phyloP scores from a whole-genome alignment of 1,140 invertebrate species.

The Venustaconcha ellipsiformis region DNA sequence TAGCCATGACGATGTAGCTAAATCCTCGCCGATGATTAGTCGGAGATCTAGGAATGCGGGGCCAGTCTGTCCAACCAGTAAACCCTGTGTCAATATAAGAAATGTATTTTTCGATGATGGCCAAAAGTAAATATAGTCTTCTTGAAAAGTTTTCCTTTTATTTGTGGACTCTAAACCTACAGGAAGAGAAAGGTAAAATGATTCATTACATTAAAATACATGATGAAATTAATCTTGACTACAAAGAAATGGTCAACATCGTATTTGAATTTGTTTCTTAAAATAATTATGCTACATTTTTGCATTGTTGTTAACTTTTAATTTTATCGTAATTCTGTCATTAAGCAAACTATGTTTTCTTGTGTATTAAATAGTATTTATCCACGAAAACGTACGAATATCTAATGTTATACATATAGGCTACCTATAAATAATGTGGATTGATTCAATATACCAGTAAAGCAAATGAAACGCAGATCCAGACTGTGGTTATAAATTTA shows the following conservation, averaged over 20 bases:
- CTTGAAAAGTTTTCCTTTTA: background rate
- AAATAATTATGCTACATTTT: no score
- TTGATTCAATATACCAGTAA: conserved; percentile 7
- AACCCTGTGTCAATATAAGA: conserved; percentile 10
- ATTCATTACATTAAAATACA: no score
- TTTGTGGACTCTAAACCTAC: background rate
- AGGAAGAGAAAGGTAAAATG: background rate
- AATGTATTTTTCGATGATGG: background rate
- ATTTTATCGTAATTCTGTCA: background rate
- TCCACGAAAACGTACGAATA: background rate
- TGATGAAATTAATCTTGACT: no score
- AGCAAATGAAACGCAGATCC: conserved; percentile 24
- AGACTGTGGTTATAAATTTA: conserved; percentile 17
- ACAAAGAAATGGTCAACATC: no score
- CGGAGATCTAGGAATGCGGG: conserved; percentile 22
- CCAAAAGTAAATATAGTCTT: background rate
- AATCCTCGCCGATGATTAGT: conserved; percentile 8
- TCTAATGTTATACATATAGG: background rate
- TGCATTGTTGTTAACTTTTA: background rate
- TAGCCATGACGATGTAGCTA: conserved; percentile 18
- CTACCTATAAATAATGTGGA: background rate
- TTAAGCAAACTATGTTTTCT: background rate
- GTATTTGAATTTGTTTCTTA: background rate
- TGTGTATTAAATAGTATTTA: background rate
- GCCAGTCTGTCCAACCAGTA: conserved; percentile 10